Base-by-base conservation (phyloP, 2,113 vertebrate species). In the Megalops atlanticus region DNA sequence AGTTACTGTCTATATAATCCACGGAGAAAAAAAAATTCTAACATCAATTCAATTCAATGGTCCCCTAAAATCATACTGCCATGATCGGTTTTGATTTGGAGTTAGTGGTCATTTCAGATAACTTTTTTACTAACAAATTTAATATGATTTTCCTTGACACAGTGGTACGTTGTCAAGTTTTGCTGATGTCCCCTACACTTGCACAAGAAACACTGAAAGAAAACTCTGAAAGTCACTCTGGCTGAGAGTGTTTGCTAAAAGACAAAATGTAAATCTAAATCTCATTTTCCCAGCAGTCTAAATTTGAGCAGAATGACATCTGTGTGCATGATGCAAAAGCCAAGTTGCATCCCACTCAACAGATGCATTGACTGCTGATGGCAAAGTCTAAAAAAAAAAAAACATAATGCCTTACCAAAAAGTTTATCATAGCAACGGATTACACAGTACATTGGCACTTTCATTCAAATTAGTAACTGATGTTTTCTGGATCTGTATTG, bases 11-110 rank as follows among this genome's bases (percentile, higher is more conserved):
- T n/a, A n/a, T n/a, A n/a, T n/a, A 70, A 85, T 70, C 69, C 85
- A 81, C 58, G 69, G 79, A 78, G 81, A 75, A 2, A 0, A 82
- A 33, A 5, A 49, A 31, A 14, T 47, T 40, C 24, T 41, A n/a
- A n/a, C 18, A 52, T 21, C 49, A 54, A 54, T 24, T 54, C 2
- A 21, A 49, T 49, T 49, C 14, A n/a, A n/a, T n/a, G 6, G 47
- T 49, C 47, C 47, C 47, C 47, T 2, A 2, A 24, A 54, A 54
- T 24, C 11, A 6, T 4, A 4, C 16, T 54, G 16, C 24, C 49
- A 54, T 16, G 49, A 21, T 54, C 24, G n/a, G n/a, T n/a, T n/a
- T n/a, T n/a, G n/a, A n/a, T n/a, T n/a, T n/a, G n/a, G n/a, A n/a
- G n/a, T n/a, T n/a, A n/a, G n/a, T n/a, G n/a, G n/a, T n/a, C n/a